Base-by-base conservation (phyloP, 2,888 invertebrate genomes). In the Arctia plantaginis region DNA sequence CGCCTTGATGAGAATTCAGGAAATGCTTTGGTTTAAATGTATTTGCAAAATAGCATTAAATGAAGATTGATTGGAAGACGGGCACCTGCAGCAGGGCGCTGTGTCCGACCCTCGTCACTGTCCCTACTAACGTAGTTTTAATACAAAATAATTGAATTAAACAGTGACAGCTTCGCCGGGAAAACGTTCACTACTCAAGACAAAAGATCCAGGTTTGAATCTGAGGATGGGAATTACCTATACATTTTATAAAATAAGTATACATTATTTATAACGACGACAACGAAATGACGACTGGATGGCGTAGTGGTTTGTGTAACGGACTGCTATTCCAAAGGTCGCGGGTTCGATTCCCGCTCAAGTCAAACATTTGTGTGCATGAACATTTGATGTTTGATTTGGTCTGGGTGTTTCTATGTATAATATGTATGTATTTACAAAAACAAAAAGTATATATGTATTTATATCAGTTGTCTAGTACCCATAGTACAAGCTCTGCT, bases 41-140 rank as follows among this genome's bases (percentile, higher is more conserved):
- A 20, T n/a, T n/a, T 12, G 67, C 64, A 44, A 70, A 74, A 69
- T 66, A 41, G 12, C 41, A 70, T 70, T 66, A 64, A 78, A 67
- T 72, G 67, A 23, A 72, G 68, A 79, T 64, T 72, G 67, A 69
- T 68, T 41, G 66, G 35, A 20, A 44, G 59, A 23, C 27, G 69
- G 41, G 41, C 67, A 70, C 66, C 64, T 65, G 69, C 66, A 72
- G 35, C 66, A 8, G 3, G 23, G 44, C 51, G 68, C 47, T 44
- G 55, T 65, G 35, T 39, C 74, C 18, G 33, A 76, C 76, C 73
- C 76, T 76, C 71, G 67, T 76, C 76, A 76, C 73, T 76, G 71
- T 73, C 70, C 39, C n/a, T 18, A 55, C 66, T 74, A 70, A 74
- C 66, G 39, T 65, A 73, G 39, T 73, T 73, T 69, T 69, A 73